Evolutionary conservation across 2,797 vertebrate species (phyloP), one percentile per base, ranked within the genome.

Genomic region (Danio tinwini): DNA sequence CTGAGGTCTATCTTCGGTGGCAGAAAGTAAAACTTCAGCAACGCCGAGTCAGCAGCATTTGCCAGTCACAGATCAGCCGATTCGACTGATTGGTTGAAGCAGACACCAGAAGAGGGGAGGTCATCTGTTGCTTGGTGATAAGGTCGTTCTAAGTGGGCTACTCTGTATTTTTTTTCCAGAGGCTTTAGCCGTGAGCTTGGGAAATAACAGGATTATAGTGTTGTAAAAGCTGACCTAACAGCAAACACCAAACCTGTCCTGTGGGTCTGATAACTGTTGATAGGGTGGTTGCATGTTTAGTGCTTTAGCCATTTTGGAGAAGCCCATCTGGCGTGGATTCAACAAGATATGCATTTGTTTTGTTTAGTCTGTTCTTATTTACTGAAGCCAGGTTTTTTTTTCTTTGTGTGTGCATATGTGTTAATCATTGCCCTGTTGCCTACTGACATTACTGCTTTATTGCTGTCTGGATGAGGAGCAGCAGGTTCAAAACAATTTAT

Each of bases 101-200:
- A 52, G 65, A 88, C 82, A 88, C 85, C 83, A 17, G 82, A 86
- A 88, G 75, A 76, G 55, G 83, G 29, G 79, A 84, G 76, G 83
- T 91, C 89, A 82, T 86, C 91, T 94, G 91, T 89, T 88, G 84
- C 88, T 81, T 78, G 84, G 90, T 89, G 91, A 92, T 92, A 92
- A 84, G 55, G 11, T 45, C 13, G 50, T 83, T 86, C 78, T 73
- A 78, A 77, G 69, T 77, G 55, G 78, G 76, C 76, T 49, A 7
- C 39, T 40, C 45, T 70, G 1, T 83, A 71, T 77, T 81, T 74
- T 85, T 85, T 50, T 69, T 82, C 0, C n/a, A 50, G 44, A 78
- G 75, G 44, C 44, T 14, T 58, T 19, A 1, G 62, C 64, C 64
- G 58, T 37, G 39, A 6, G 0, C 0, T 0, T 21, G 39, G 40